These are phyloP conservation scores for Felis chaus DNA, from an alignment of 2,113 vertebrate species.

Conservation along the genomic window DNA sequence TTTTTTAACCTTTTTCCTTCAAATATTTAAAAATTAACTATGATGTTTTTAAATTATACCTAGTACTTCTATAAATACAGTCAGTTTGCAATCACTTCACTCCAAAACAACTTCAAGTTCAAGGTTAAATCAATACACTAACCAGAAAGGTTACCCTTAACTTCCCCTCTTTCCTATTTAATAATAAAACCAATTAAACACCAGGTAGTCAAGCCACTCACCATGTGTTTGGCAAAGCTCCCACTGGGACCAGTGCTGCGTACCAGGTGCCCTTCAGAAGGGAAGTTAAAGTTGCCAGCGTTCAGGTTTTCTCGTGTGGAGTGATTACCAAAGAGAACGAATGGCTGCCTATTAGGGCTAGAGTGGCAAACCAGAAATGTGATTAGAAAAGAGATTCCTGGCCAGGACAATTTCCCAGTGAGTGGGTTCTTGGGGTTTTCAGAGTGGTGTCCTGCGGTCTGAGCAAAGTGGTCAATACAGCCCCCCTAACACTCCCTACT, in stretches of 20 bases:
- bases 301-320: conserved; percentile 92
- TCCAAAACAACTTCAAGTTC: conserved; percentile 28
- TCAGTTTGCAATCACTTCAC: conserved; percentile 8
- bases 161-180: not conserved
- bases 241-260: conserved; percentile 91
- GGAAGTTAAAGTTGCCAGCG: conserved; percentile 94
- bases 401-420: not conserved
- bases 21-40: conserved; percentile 34
- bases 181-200: conserved; percentile 29
- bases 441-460: not conserved
- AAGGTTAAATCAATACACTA: conserved; percentile 18
- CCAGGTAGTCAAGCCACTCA: conserved; percentile 77
- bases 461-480: not conserved
- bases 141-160: not conserved
- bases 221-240: conserved; percentile 93
- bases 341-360: conserved; percentile 93
- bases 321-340: conserved; percentile 94
- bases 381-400: conserved; percentile 41
- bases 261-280: conserved; percentile 96
- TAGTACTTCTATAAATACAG: not conserved
- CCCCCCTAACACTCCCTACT: not conserved
- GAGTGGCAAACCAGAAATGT: conserved; percentile 4
- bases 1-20: not conserved
- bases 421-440: not conserved
- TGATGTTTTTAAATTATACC: conserved; percentile 4